These are phyloP conservation scores for Anabas testudineus DNA, from an alignment of 2,797 vertebrate species.

Conservation along the genomic window DNA sequence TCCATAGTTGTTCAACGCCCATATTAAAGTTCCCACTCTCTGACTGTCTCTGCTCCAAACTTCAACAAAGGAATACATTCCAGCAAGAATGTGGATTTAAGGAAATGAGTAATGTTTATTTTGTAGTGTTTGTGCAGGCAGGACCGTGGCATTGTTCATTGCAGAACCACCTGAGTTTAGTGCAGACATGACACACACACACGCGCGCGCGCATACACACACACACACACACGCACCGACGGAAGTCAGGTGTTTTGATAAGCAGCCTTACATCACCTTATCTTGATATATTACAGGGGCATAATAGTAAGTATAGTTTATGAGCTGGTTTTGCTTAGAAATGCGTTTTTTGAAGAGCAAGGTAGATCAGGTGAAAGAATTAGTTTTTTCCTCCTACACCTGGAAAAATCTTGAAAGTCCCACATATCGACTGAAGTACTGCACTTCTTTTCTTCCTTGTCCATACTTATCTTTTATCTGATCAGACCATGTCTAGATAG, in stretches of 20 bases:
- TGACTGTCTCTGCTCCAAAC: conserved; percentile 24
- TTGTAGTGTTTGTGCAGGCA: conserved; percentile 67
- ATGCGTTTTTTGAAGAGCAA: conserved; percentile 33
- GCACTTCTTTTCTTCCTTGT: not conserved
- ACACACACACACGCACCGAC: conserved; percentile 11
- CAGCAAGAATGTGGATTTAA: conserved; percentile 66
- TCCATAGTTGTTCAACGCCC: conserved; percentile 20
- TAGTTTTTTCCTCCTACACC: conserved; percentile 50
- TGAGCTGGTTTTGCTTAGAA: conserved; percentile 24
- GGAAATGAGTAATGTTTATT: conserved; percentile 77
- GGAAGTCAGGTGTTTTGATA: conserved; percentile 66
- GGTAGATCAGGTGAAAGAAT: conserved; percentile 29
- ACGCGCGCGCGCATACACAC: too few species aligned
- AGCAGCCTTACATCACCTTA: conserved; percentile 37
- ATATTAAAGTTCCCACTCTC: conserved; percentile 9
- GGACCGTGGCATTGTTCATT: conserved; percentile 64
- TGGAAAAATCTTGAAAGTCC: conserved; percentile 31
- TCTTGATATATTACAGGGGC: conserved; percentile 24
- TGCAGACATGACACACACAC: conserved; percentile 31
- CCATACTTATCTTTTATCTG: not conserved
- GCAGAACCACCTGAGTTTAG: conserved; percentile 63
- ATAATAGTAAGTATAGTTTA: conserved; percentile 44
- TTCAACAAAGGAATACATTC: conserved; percentile 58
- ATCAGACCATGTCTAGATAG: conserved; percentile 1
- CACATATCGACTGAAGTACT: conserved; percentile 1